phyloP scores from a whole-genome alignment of 2,113 vertebrate species.

The Eupsittula cactorum region DNA sequence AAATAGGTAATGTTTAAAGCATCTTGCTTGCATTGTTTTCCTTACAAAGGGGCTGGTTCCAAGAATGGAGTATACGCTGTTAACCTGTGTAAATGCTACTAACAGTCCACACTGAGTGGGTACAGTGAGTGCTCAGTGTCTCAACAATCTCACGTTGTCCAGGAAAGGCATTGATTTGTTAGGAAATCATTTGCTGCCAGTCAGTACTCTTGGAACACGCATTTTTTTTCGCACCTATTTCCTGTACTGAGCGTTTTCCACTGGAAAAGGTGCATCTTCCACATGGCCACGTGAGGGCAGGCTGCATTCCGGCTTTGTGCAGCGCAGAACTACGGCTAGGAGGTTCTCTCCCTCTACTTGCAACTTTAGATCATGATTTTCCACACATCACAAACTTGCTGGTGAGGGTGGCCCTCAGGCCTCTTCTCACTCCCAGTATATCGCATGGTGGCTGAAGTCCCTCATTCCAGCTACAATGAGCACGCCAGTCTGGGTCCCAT shows the following conservation, averaged over 20 bases:
- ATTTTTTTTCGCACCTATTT: fast-evolving
- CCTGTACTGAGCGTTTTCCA: fast-evolving
- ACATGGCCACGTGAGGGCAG: not conserved
- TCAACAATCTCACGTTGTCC: not conserved
- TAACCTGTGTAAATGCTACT: not conserved
- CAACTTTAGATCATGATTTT: not conserved
- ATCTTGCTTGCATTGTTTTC: not conserved
- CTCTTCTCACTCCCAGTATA: not conserved
- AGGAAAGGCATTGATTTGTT: not conserved
- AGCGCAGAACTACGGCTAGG: fast-evolving
- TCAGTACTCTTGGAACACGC: not conserved
- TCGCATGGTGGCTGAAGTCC: not conserved
- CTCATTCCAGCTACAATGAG: not conserved
- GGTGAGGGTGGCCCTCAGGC: not conserved
- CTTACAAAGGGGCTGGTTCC: not conserved
- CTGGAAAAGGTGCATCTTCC: no score
- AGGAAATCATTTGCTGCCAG: not conserved
- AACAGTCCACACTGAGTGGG: no score
- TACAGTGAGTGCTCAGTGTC: not conserved
- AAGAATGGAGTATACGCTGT: fast-evolving
- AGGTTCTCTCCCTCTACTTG: not conserved
- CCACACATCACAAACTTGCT: not conserved
- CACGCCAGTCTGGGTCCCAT: not conserved
- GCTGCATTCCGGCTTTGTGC: not conserved
- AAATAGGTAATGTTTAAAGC: not conserved